Evolutionary conservation across 2,113 vertebrate genomes (phyloP), one percentile per base, ranked within the genome.

Genomic region (Eretmochelys imbricata): DNA sequence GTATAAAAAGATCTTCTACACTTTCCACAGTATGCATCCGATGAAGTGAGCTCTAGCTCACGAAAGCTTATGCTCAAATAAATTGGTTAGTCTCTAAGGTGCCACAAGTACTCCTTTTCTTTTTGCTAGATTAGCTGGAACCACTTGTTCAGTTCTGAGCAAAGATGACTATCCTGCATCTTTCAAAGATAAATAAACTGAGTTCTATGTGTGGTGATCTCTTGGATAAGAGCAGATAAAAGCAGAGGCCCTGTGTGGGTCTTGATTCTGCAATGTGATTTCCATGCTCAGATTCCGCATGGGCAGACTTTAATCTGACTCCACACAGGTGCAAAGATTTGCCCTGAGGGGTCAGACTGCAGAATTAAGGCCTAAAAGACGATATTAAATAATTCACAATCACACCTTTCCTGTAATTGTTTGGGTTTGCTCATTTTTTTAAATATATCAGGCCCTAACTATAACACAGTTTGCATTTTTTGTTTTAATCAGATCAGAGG

Each of bases 181-280:
- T 91, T 95, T 72, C 85, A 93, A 79, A 96, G 91, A 78, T 95
- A 94, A 93, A 95, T 84, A 89, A 57, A 54, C n/a, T 93, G 94
- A 57, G 88, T 93, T 91, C 84, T 46, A 75, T 78, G 95, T 95
- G 93, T 62, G 86, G 46, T 42, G 79, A 85, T n/a, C 55, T 92
- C 87, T 91, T 31, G 80, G 85, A 94, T 46, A 20, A 50, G 90
- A 95, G 35, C 16, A 53, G 17, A 87, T 89, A 84, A 87, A 95
- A 93, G 90, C 55, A 91, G 83, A 88, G 55, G 75, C 50, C 38
- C 53, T 96, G 84, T 88, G 89, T 92, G 50, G 93, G 86, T 94
- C 85, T 91, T 84, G 29, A 83, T 97, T 75, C 92, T 87, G 95
- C 81, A 82, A 91, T 1, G 35, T 42, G 54, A 79, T 93, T 91